Percentiles rank a stretch among this genome's conserved stretches.
phyloP scores from a whole-genome alignment of 2,797 vertebrate genomes.

The Enteromius treurensis region DNA sequence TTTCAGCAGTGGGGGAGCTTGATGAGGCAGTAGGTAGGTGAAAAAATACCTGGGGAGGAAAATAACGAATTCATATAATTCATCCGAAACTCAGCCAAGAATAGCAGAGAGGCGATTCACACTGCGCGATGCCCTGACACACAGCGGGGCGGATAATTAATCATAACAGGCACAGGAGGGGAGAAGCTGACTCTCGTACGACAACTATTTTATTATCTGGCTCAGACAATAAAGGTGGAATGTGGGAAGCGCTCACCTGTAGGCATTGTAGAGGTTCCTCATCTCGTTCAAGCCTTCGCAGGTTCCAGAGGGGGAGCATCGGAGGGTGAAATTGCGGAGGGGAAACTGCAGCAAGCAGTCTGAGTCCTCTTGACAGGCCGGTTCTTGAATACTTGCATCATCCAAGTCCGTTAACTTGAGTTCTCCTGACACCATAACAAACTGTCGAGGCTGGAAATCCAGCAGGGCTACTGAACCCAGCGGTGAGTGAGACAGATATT shows the following conservation, averaged over 20 bases:
- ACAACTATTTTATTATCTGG: slow-evolving; percentile 40
- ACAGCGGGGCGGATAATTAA: slow-evolving; percentile 44
- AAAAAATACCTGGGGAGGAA: slow-evolving; percentile 87
- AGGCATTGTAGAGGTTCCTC: slow-evolving; percentile 92
- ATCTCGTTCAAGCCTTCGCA: slow-evolving; percentile 87
- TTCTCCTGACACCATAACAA: slow-evolving; percentile 86
- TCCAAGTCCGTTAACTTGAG: slow-evolving; percentile 93
- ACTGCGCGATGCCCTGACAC: slow-evolving; percentile 20
- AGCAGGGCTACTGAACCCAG: slow-evolving; percentile 88
- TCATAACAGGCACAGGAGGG: slow-evolving; percentile 32
- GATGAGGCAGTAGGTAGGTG: slow-evolving; percentile 91
- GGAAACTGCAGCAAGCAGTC: slow-evolving; percentile 88
- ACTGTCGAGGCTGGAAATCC: slow-evolving; percentile 94
- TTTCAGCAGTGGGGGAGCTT: slow-evolving; percentile 81
- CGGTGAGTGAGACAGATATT: slow-evolving; percentile 88
- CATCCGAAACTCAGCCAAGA: neutral
- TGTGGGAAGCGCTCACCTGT: slow-evolving; percentile 77
- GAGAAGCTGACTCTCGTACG: slow-evolving; percentile 34
- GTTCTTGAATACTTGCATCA: slow-evolving; percentile 82
- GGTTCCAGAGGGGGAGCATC: slow-evolving; percentile 74
- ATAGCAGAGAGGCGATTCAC: slow-evolving; percentile 4
- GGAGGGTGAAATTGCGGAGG: slow-evolving; percentile 81
- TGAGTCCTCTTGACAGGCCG: slow-evolving; percentile 72
- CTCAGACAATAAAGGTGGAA: slow-evolving; percentile 51
- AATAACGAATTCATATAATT: slow-evolving; percentile 25